Conservation (phyloP, 1,140 invertebrate genomes). For the Arctopsyche grandis region DNA sequence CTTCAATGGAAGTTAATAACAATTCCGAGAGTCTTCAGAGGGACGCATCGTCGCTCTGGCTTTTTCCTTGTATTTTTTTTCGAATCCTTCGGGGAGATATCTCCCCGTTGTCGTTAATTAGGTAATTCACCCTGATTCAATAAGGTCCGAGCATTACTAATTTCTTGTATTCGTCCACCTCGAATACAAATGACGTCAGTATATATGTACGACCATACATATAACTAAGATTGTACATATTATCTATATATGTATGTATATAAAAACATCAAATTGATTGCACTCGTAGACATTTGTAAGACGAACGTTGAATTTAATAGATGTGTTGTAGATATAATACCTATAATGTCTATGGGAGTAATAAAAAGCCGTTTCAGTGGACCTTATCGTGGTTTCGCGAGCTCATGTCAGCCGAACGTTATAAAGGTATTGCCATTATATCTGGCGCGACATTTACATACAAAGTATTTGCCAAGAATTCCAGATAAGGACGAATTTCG, state of each 20-base stretch:
- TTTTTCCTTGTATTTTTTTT: too few species aligned
- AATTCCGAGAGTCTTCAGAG: too few species aligned
- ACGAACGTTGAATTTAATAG: too few species aligned
- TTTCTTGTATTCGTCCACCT: not conserved
- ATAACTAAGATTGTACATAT: too few species aligned
- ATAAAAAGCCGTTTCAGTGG: too few species aligned
- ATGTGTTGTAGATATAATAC: too few species aligned
- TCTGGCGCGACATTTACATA: not conserved
- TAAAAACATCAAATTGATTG: too few species aligned
- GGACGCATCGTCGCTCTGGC: too few species aligned
- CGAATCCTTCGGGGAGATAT: not conserved
- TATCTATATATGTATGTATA: too few species aligned
- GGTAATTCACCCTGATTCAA: constrained; percentile 26
- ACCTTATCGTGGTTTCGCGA: not conserved
- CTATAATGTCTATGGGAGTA: too few species aligned
- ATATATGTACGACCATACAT: not conserved
- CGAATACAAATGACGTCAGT: constrained; percentile 21
- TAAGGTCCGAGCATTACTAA: constrained; percentile 11
- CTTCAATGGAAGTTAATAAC: too few species aligned
- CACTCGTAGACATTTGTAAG: too few species aligned
- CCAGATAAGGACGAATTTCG: constrained; percentile 8
- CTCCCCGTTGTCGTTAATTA: constrained; percentile 30
- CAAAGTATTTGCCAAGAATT: not conserved
- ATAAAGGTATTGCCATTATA: not conserved
- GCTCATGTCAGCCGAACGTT: not conserved